A percentile compares a stretch with the other conserved stretches of the same genome.
phyloP scores from a whole-genome alignment of 2,797 vertebrate species.

The Phoebastria nigripes region DNA sequence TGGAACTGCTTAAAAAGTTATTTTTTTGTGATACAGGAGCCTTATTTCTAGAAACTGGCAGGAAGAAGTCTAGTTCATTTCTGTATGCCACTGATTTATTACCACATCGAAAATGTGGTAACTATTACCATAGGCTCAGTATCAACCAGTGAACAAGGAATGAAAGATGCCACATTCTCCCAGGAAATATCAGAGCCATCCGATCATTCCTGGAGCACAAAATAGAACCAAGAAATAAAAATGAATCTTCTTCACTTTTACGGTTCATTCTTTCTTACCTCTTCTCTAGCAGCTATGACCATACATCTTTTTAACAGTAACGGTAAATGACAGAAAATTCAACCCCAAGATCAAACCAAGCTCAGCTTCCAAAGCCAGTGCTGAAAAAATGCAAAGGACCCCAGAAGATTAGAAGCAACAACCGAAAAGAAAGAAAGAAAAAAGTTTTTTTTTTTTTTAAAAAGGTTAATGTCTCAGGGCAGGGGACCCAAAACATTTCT shows the following conservation, averaged over 20 bases:
- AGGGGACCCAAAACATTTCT: background rate
- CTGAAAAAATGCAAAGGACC: background rate
- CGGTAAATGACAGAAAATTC: background rate
- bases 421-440: background rate
- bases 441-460: too few relatives aligned
- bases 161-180: background rate
- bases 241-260: background rate
- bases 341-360: background rate
- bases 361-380: background rate
- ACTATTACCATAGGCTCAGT: background rate
- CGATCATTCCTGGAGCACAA: background rate
- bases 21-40: background rate
- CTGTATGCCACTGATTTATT: background rate
- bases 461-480: background rate
- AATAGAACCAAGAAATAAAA: constrained; percentile 13
- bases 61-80: background rate
- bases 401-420: background rate
- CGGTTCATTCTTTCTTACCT: background rate
- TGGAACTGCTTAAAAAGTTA: background rate
- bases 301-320: background rate
- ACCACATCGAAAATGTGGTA: background rate
- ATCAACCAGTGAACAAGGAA: background rate
- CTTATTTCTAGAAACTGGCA: background rate
- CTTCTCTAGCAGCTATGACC: background rate
- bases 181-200: background rate